Base-by-base conservation (phyloP, 2,113 vertebrate genomes). In the Hystrix cristata region DNA sequence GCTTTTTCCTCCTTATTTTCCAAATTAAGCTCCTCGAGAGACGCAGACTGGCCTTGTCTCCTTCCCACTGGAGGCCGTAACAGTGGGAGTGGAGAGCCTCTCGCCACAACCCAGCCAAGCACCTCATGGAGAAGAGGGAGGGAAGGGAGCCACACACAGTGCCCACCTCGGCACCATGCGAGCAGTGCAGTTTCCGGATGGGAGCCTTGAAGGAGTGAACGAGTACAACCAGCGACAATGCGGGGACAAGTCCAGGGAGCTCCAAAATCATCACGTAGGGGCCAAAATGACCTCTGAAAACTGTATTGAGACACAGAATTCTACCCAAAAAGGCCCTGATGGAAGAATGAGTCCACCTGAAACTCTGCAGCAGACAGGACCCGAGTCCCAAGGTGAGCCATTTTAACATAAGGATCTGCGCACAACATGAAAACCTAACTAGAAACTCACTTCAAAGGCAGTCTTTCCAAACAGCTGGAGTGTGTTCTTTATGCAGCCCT, bases 11-110 rank as follows among this genome's bases (percentile, higher is more conserved):
- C 80, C 46, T 80, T 38, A 34, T 2, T 84, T 60, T 80, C 64
- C 64, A 38, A 95, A 91, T n/a, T 27, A 88, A 78, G 87, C 82
- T 71, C 59, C 71, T 84, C 90, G 53, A n/a, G 82, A 79, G 90
- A 91, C 59, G 72, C 55, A 12, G 51, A 59, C 6, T 18, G 16
- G 21, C 43, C 34, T 11, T 4, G 60, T 5, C 64, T 67, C 57
- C 60, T 67, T 16, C 88, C 46, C 67, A n/a, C 55, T 53, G 34
- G 84, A 80, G 55, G 31, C 18, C 38, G 21, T 19, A 38, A 13
- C 31, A 48, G 18, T 53, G n/a, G 4, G 4, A 15, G 64, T 27
- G 5, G 69, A 62, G 5, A 9, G 18, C 31, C 25, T 16, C 57
- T 59, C 80, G 76, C 10, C n/a, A 34, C 29, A 62, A 10, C 1